Conservation (phyloP, 2,888 invertebrate genomes). For the Acanthosepion lycidas region DNA sequence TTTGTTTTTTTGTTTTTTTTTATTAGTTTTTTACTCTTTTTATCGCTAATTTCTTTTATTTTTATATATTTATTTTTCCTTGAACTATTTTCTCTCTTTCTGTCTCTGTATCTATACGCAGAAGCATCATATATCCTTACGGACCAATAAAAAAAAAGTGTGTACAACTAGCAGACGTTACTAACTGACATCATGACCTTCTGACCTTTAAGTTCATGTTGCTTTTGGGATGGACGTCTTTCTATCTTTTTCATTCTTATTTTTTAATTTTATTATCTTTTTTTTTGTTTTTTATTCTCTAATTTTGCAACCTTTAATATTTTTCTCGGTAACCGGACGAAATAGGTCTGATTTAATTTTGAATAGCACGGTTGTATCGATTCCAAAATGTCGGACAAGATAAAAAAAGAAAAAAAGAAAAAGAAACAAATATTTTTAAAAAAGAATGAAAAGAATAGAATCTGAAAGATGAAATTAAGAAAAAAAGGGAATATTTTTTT, state of each 20-base stretch:
- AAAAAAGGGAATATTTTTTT: too few species aligned
- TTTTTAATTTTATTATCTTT: not conserved
- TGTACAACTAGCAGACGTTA: conserved; percentile 14
- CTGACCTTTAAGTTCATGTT: not conserved
- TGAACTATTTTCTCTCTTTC: not conserved
- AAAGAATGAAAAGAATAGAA: too few species aligned
- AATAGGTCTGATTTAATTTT: too few species aligned
- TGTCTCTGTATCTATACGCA: not conserved
- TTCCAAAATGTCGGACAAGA: too few species aligned
- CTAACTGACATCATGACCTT: not conserved
- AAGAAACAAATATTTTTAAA: too few species aligned
- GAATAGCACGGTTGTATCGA: too few species aligned
- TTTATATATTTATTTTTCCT: not conserved
- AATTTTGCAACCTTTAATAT: too few species aligned
- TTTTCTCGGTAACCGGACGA: too few species aligned
- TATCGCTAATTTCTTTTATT: not conserved
- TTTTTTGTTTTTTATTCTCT: too few species aligned
- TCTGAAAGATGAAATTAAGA: too few species aligned
- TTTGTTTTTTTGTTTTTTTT: too few species aligned
- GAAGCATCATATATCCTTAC: not conserved
- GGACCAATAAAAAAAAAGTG: not conserved
- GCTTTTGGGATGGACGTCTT: not conserved
- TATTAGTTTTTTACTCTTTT: not conserved
- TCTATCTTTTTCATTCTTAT: not conserved
- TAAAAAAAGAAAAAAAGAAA: too few species aligned